These are phyloP conservation scores for Tiliqua scincoides DNA, from an alignment of 2,113 vertebrate species.

Conservation along the genomic window DNA sequence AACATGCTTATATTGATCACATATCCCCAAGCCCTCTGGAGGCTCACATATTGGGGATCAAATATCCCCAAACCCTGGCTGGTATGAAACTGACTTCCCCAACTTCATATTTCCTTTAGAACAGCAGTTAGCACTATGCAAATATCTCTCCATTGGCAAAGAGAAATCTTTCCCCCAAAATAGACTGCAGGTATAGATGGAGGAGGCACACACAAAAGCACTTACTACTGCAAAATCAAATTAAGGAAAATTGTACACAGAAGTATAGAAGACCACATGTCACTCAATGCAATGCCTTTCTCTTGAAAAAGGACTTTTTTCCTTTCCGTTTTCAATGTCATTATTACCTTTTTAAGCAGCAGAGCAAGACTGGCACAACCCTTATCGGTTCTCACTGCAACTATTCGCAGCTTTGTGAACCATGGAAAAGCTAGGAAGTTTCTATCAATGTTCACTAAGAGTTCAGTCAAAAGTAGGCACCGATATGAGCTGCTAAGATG, in stretches of 20 bases:
- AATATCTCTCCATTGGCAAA: neutral
- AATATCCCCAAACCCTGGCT: neutral
- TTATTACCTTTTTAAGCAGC: conserved; percentile 32
- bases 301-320: neutral
- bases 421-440: conserved; percentile 26
- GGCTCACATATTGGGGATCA: neutral
- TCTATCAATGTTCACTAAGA: neutral
- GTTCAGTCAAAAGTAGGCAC: neutral
- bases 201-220: neutral
- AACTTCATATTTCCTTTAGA: neutral
- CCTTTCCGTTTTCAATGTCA: conserved; percentile 30
- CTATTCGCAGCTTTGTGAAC: conserved; percentile 31
- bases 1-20: no score
- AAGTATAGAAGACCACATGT: neutral
- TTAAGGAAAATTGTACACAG: neutral
- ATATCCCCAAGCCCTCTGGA: no score
- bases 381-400: conserved; percentile 22
- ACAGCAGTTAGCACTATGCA: neutral
- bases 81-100: neutral
- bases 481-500: neutral
- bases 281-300: neutral
- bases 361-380: neutral
- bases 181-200: neutral
- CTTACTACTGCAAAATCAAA: neutral
- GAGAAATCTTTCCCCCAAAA: conserved; percentile 1